Percentiles rank a stretch among this genome's conserved stretches.
Conservation (phyloP, 2,888 invertebrate species). For the Balanococcus diminutus region DNA sequence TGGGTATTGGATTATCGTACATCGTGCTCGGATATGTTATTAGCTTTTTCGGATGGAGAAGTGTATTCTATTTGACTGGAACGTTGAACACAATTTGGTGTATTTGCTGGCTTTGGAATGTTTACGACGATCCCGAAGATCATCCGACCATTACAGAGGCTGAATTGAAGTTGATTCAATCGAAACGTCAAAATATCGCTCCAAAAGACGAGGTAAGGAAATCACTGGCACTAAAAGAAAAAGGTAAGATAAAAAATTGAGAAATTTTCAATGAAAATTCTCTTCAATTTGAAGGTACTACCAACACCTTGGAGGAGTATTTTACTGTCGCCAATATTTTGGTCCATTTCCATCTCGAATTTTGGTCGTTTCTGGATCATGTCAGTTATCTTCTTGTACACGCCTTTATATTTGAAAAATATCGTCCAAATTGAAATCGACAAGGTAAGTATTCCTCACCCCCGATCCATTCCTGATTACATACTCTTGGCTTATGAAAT, state of each 20-base stretch:
- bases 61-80: slow-evolving; percentile 73
- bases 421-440: slow-evolving; percentile 73
- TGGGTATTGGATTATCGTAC: slow-evolving; percentile 73
- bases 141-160: slow-evolving; percentile 69
- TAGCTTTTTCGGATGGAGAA: slow-evolving; percentile 72
- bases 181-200: slow-evolving; percentile 4
- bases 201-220: slow-evolving; percentile 7
- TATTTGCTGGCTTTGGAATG: slow-evolving; percentile 68
- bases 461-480: background rate
- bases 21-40: slow-evolving; percentile 74
- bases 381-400: slow-evolving; percentile 73
- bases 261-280: background rate
- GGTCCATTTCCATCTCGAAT: slow-evolving; percentile 70
- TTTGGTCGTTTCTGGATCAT: slow-evolving; percentile 74
- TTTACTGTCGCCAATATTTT: slow-evolving; percentile 68
- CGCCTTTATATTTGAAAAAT: slow-evolving; percentile 73
- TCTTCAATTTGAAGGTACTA: slow-evolving; percentile 57
- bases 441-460: slow-evolving; percentile 67
- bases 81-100: slow-evolving; percentile 71
- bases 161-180: slow-evolving; percentile 12
- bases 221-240: background rate
- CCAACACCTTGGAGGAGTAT: slow-evolving; percentile 70
- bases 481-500: too few species aligned
- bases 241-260: too few species aligned
- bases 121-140: slow-evolving; percentile 69